Conservation (phyloP, 2,888 invertebrate species). For the Apodemia duryi region DNA sequence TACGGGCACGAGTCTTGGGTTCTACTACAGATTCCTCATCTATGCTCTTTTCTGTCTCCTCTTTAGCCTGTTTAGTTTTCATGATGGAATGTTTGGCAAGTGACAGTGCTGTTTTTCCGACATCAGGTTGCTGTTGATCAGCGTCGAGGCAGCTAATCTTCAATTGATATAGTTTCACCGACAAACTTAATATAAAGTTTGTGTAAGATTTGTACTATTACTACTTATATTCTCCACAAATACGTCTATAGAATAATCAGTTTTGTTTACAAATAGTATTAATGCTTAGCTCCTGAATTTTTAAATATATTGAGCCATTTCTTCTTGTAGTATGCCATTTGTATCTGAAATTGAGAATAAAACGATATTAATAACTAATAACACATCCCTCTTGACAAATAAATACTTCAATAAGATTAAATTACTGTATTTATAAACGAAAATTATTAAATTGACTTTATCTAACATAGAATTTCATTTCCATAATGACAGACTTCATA, state of each 20-base stretch:
- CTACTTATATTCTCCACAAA: slow-evolving; percentile 18
- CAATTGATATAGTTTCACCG: slow-evolving; percentile 19
- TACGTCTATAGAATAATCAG: slow-evolving; percentile 21
- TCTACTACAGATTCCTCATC: slow-evolving; percentile 67
- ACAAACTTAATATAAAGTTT: slow-evolving; percentile 15
- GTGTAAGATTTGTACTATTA: slow-evolving; percentile 18
- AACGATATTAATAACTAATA: background rate
- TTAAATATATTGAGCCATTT: slow-evolving; percentile 12
- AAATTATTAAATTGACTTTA: background rate
- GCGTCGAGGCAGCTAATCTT: slow-evolving; percentile 30
- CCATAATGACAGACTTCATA: background rate
- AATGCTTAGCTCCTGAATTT: slow-evolving; percentile 16
- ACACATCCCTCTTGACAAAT: background rate
- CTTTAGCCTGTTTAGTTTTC: slow-evolving; percentile 74
- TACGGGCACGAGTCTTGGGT: slow-evolving; percentile 72
- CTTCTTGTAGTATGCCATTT: slow-evolving; percentile 13
- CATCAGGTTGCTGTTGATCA: slow-evolving; percentile 60
- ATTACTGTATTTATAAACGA: background rate
- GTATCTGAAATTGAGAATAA: slow-evolving; percentile 19
- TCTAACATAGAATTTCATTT: background rate
- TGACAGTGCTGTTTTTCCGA: slow-evolving; percentile 66
- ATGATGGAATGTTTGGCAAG: slow-evolving; percentile 75
- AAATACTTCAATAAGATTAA: background rate
- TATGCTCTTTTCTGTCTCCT: slow-evolving; percentile 64
- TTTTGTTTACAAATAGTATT: slow-evolving; percentile 19